Percentiles rank a stretch among this genome's conserved stretches.
Conservation (phyloP, 2,888 invertebrate genomes). For the Parnassius apollo region DNA sequence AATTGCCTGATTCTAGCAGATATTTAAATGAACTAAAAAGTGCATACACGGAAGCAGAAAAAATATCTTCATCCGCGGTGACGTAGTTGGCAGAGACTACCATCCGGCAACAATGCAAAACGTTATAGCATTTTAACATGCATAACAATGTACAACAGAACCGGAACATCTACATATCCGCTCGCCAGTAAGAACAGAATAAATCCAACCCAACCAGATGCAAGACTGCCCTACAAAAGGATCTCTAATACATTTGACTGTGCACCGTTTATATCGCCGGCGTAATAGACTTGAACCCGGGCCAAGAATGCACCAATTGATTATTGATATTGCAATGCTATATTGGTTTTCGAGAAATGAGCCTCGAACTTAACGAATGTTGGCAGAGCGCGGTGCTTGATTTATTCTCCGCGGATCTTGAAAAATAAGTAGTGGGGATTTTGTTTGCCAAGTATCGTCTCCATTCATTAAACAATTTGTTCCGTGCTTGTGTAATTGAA, state of each 20-base stretch:
- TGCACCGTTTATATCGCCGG: constrained; percentile 37
- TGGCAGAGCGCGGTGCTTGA: constrained; percentile 31
- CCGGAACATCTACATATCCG: constrained; percentile 15
- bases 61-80: neutral
- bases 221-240: constrained; percentile 43
- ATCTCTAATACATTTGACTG: constrained; percentile 54
- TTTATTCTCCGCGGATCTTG: constrained; percentile 33
- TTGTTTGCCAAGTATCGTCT: constrained; percentile 31
- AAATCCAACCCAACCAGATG: constrained; percentile 36
- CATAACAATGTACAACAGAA: constrained; percentile 14
- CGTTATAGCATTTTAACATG: constrained; percentile 19
- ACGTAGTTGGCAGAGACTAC: constrained; percentile 8
- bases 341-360: constrained; percentile 68
- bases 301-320: constrained; percentile 80
- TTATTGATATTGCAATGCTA: constrained; percentile 78
- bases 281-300: constrained; percentile 75
- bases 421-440: constrained; percentile 24
- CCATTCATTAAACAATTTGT: constrained; percentile 26
- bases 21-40: too few species aligned
- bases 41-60: too few species aligned
- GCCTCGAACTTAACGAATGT: constrained; percentile 39
- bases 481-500: neutral
- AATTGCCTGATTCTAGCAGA: too few species aligned
- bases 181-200: constrained; percentile 22
- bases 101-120: constrained; percentile 13